Percentiles rank a stretch among this genome's conserved stretches.
Evolutionary conservation across 2,888 invertebrate genomes (phyloP).

Genomic region (Mesorhabditis belari): DNA sequence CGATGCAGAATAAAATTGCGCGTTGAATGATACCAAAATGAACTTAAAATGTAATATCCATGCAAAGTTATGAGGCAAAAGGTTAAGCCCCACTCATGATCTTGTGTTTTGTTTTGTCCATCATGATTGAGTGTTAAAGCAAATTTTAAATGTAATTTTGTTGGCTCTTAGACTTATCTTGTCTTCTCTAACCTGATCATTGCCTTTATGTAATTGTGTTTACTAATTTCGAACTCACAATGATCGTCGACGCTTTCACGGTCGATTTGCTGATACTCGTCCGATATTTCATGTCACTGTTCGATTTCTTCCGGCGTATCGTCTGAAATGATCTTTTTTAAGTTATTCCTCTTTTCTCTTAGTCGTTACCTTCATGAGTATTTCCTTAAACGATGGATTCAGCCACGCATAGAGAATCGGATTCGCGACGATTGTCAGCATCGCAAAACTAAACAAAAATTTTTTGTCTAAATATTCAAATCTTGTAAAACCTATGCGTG

Average conservation of each 20-base stretch:
- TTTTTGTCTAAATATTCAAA: slow-evolving; percentile 1
- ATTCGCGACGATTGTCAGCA: slow-evolving; percentile 41
- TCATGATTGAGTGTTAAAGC: too few species aligned
- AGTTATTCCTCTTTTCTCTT: background rate
- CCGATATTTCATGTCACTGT: background rate
- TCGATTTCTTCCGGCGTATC: background rate
- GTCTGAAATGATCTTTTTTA: background rate
- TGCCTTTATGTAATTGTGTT: too few species aligned
- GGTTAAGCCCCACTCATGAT: too few species aligned
- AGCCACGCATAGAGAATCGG: slow-evolving; percentile 48
- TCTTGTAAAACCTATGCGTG: slow-evolving; percentile 8
- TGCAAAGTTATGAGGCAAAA: too few species aligned
- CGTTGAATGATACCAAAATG: too few species aligned
- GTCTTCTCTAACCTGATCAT: too few species aligned
- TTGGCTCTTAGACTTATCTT: too few species aligned
- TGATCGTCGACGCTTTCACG: background rate
- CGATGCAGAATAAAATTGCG: too few species aligned
- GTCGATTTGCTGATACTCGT: background rate
- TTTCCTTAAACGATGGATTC: slow-evolving; percentile 41
- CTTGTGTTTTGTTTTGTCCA: too few species aligned
- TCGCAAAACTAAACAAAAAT: slow-evolving; percentile 29
- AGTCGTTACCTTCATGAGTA: slow-evolving; percentile 29
- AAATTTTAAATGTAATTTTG: too few species aligned
- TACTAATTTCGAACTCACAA: background rate
- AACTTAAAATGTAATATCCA: too few species aligned